Percentiles rank a stretch among this genome's conserved stretches.
Conservation (phyloP, 1,140 invertebrate genomes). For the Drosophila melanogaster region DNA sequence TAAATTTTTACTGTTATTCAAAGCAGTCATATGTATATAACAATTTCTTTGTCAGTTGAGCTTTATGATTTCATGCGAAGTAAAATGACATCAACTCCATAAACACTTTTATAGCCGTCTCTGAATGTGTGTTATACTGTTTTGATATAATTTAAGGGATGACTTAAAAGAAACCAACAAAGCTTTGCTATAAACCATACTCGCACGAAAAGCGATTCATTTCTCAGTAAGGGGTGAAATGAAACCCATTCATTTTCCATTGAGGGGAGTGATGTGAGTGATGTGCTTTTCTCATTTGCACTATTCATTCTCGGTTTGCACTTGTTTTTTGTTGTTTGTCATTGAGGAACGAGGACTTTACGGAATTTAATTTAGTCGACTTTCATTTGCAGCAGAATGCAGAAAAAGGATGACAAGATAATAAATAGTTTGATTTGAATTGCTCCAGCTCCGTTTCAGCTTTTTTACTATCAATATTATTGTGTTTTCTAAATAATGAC, state of each 20-base stretch:
- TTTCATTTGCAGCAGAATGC: constrained; percentile 41
- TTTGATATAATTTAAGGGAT: not conserved
- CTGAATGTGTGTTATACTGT: too few relatives aligned
- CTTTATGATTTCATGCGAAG: too few relatives aligned
- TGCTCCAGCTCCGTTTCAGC: constrained; percentile 19
- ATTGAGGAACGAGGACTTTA: constrained; percentile 34
- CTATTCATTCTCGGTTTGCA: constrained; percentile 11
- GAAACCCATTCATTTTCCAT: constrained; percentile 4
- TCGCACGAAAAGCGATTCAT: not conserved
- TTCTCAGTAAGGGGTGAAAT: not conserved
- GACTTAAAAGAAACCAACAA: not conserved
- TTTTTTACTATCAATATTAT: constrained; percentile 5
- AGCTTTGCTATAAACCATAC: not conserved
- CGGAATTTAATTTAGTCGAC: constrained; percentile 56
- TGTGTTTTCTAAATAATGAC: constrained; percentile 32
- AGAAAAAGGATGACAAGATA: constrained; percentile 37
- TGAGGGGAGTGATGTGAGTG: constrained; percentile 8
- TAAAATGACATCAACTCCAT: too few relatives aligned
- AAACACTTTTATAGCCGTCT: too few relatives aligned
- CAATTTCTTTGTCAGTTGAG: too few relatives aligned
- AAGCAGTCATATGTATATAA: too few relatives aligned
- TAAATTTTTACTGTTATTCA: too few relatives aligned
- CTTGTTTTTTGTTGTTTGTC: constrained; percentile 10
- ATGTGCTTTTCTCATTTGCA: not conserved
- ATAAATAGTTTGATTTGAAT: constrained; percentile 55